Evolutionary conservation across 2,113 vertebrate species (phyloP).

Genomic region (Daboia siamensis): DNA sequence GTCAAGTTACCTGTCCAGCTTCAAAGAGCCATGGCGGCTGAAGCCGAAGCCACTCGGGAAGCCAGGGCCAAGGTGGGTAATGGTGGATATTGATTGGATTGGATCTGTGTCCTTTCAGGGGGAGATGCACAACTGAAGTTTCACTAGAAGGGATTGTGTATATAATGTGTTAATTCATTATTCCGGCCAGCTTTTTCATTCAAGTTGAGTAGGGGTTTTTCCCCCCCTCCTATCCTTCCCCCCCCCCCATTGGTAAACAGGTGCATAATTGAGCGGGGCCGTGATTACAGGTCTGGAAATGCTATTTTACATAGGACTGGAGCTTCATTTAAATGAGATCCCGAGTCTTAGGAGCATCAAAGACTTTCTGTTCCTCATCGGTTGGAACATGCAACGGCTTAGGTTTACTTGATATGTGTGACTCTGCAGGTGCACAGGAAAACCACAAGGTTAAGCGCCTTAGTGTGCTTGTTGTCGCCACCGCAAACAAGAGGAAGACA

Average conservation of each 20-base stretch:
- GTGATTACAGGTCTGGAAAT: not conserved
- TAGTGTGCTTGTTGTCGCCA: not conserved
- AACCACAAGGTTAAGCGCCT: not conserved
- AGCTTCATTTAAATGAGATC: not conserved
- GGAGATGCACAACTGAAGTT: not conserved
- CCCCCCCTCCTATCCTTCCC: no score
- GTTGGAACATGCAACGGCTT: not conserved
- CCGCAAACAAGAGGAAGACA: not conserved
- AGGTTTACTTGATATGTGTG: not conserved
- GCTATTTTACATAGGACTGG: not conserved
- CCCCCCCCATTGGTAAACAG: not conserved
- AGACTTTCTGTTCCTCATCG: not conserved
- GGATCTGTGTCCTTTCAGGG: not conserved
- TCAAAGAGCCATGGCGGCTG: conserved; percentile 97
- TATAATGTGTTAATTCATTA: not conserved
- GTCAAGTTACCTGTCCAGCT: conserved; percentile 91
- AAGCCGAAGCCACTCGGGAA: conserved; percentile 90
- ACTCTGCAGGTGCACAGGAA: not conserved
- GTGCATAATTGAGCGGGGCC: not conserved
- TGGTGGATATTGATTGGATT: not conserved
- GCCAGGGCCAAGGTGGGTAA: conserved; percentile 87
- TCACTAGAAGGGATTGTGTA: not conserved
- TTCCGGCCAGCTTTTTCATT: not conserved
- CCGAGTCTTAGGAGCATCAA: not conserved
- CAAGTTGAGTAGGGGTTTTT: not conserved